Percentiles rank a stretch among this genome's conserved stretches.
These are phyloP conservation scores for Tolmerus cingulatus DNA, from an alignment of 2,888 invertebrate species.

Conservation along the genomic window DNA sequence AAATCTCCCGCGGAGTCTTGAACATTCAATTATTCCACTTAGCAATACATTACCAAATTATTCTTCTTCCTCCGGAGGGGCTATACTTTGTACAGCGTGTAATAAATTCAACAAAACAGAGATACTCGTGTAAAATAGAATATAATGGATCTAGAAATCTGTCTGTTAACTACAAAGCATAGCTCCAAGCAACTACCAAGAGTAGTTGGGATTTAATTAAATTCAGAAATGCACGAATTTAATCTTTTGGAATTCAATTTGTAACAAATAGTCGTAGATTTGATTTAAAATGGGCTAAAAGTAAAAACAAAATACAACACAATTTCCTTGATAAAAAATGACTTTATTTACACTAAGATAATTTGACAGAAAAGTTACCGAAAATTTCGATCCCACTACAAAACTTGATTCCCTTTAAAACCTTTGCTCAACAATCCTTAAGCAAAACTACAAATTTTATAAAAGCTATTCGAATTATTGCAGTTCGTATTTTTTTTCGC, in stretches of 20 bases:
- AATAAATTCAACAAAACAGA: not conserved
- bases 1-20: not conserved
- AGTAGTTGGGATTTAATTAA: not conserved
- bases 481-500: not conserved
- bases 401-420: constrained; percentile 1
- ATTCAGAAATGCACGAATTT: not conserved
- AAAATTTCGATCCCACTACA: not conserved
- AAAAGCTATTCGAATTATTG: constrained; percentile 14
- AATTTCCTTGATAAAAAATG: constrained; percentile 6
- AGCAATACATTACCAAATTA: not conserved
- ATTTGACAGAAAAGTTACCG: not conserved
- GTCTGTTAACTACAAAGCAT: not conserved
- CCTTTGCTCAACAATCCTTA: not conserved
- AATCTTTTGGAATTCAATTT: not conserved
- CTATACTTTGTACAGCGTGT: not conserved
- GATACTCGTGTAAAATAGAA: not conserved
- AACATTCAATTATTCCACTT: not conserved
- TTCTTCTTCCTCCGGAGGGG: not conserved
- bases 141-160: not conserved
- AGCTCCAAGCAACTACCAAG: not conserved
- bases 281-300: not conserved
- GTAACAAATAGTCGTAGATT: not conserved
- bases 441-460: constrained; percentile 2
- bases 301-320: not conserved
- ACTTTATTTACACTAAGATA: constrained; percentile 17